Base-by-base conservation (phyloP, 2,797 vertebrate species). In the Leptatherina wallacei region DNA sequence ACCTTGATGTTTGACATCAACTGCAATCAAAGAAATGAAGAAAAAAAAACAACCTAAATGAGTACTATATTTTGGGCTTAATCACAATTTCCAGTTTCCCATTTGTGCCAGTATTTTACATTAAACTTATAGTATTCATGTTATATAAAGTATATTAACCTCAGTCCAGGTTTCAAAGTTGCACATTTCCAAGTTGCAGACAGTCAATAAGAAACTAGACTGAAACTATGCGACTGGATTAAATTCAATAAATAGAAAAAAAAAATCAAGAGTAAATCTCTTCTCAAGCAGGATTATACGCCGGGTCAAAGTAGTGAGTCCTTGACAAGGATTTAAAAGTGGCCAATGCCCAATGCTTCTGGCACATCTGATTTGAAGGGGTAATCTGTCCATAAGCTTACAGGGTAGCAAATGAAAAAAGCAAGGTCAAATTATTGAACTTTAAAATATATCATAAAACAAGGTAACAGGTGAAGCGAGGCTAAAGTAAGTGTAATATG, bases 281-380 rank as follows among this genome's bases (percentile, higher is more conserved):
- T 47, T 11, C 51, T 65, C 5, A 33, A 58, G 6, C 22, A 49
- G 55, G 40, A 33, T 68, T 68, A 27, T 35, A 13, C 6, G 24
- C 11, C n/a, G 13, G 20, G 7, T 35, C 65, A 49, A 24, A 49
- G 32, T 16, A 24, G 7, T 4, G 18, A 22, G 6, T 57, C 3
- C 22, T 42, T 56, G 29, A 24, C 29, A 58, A 47, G 65, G 40
- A 58, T 68, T 47, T 33, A 35, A 58, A 68, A 49, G 13, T 58
- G 42, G 55, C n/a, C 32, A 35, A 35, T 35, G 33, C 33, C 30
- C 30, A 32, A 44, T 22, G 1, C 44, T 35, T 58, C 6, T 9
- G 22, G 54, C 22, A 35, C 40, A 58, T 68, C 30, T 44, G 20
- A 32, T 68, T 47, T 24, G 8, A 47, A 66, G 12, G n/a, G 1